phyloP scores from a whole-genome alignment of 2,113 vertebrate species.

The Peromyscus polionotus region DNA sequence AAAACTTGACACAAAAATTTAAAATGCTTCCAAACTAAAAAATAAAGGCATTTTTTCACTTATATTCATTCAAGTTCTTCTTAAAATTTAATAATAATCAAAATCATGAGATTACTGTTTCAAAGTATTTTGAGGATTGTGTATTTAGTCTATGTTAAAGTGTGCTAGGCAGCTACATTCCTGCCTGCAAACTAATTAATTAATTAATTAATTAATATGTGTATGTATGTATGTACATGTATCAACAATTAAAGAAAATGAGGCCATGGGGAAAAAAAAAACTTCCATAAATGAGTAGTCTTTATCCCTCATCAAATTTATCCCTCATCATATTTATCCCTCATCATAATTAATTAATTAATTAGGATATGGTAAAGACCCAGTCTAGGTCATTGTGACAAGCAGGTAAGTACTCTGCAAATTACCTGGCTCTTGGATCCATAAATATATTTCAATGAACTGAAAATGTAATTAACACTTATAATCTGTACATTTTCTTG shows the following conservation, averaged over 20 bases:
- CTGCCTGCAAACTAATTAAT: background rate
- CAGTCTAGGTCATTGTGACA: background rate
- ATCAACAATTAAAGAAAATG: too few relatives aligned
- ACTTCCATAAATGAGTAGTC: too few relatives aligned
- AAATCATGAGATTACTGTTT: background rate
- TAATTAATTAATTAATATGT: background rate
- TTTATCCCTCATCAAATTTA: too few relatives aligned
- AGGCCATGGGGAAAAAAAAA: too few relatives aligned
- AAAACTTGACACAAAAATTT: background rate
- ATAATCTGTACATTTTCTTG: background rate
- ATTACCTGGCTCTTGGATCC: fast-evolving
- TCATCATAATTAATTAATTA: too few relatives aligned
- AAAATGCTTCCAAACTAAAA: background rate
- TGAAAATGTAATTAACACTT: background rate
- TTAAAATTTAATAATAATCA: background rate
- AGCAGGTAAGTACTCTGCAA: background rate
- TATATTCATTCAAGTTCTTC: background rate
- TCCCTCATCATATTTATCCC: too few relatives aligned
- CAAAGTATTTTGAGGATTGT: background rate
- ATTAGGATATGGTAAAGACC: background rate
- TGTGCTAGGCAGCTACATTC: background rate
- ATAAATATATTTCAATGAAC: background rate
- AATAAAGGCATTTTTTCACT: background rate
- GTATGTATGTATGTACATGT: too few relatives aligned
- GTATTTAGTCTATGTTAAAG: background rate